These are phyloP conservation scores for Clupea harengus DNA, from an alignment of 2,113 vertebrate genomes.

Conservation along the genomic window DNA sequence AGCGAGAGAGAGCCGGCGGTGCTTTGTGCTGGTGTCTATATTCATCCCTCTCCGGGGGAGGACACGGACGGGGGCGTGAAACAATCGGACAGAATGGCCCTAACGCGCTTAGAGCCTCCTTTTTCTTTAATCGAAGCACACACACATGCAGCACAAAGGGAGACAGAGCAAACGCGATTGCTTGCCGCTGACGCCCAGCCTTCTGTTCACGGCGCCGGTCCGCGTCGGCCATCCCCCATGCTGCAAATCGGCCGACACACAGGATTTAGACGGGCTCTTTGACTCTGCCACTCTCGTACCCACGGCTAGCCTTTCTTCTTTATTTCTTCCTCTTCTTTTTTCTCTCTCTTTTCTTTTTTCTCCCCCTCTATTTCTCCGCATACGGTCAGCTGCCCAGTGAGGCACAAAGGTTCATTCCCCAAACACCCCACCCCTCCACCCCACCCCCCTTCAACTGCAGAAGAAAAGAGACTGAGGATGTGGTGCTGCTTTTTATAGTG, in stretches of 20 bases:
- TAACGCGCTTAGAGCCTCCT: slow-evolving; percentile 78
- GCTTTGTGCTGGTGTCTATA: slow-evolving; percentile 66
- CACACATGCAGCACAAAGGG: slow-evolving; percentile 76
- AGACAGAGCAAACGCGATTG: slow-evolving; percentile 69
- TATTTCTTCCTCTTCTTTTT: background rate
- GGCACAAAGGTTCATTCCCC: slow-evolving; percentile 1
- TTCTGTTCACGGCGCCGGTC: slow-evolving; percentile 57
- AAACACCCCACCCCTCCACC: background rate
- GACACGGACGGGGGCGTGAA: slow-evolving; percentile 73
- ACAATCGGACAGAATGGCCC: slow-evolving; percentile 77
- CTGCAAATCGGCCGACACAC: slow-evolving; percentile 54
- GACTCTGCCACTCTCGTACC: slow-evolving; percentile 54
- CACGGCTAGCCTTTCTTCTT: slow-evolving; percentile 52
- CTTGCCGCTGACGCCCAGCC: slow-evolving; percentile 55
- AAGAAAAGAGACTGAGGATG: background rate
- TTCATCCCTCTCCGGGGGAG: slow-evolving; percentile 67
- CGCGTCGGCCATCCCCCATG: slow-evolving; percentile 46
- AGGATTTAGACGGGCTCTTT: slow-evolving; percentile 58
- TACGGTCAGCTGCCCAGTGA: background rate
- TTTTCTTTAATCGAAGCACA: slow-evolving; percentile 77
- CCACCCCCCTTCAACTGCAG: background rate
- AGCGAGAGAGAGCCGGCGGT: slow-evolving; percentile 56
- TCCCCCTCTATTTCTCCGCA: slow-evolving; percentile 1
- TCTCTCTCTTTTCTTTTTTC: slow-evolving; percentile 6
- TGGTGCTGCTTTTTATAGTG: background rate